Evolutionary conservation across 1,140 invertebrate genomes (phyloP).

Genomic region (Danaus melanippus): DNA sequence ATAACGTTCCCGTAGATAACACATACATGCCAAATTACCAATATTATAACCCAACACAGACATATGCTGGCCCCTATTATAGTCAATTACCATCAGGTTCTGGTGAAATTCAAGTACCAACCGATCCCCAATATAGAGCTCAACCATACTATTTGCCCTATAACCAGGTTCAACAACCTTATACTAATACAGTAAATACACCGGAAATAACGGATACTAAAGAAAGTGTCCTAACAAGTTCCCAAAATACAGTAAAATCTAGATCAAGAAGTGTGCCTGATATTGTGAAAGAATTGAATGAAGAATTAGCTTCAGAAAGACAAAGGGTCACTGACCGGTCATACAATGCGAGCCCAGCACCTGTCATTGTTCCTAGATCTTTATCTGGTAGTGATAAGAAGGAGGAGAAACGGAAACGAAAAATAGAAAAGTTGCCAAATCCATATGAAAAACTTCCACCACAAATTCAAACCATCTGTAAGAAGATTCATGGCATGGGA

Average conservation of each 20-base stretch:
- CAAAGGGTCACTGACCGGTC: conserved; percentile 65
- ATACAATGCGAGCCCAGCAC: conserved; percentile 56
- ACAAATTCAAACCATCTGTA: conserved; percentile 77
- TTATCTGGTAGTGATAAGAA: conserved; percentile 36
- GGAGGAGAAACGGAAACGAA: conserved; percentile 34
- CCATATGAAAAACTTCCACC: conserved; percentile 74
- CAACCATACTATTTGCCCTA: conserved; percentile 59
- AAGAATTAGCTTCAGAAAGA: conserved; percentile 74
- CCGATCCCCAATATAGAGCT: conserved; percentile 43
- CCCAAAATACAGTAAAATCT: conserved; percentile 53
- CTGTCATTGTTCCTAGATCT: conserved; percentile 34
- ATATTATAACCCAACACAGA: conserved; percentile 50
- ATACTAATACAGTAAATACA: conserved; percentile 17
- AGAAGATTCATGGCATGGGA: conserved; percentile 86
- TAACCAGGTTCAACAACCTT: conserved; percentile 44
- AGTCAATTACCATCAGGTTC: conserved; percentile 35
- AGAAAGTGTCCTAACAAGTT: conserved; percentile 32
- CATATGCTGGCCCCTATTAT: conserved; percentile 40
- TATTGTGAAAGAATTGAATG: conserved; percentile 80
- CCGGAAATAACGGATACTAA: conserved; percentile 42
- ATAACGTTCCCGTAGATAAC: conserved; percentile 45
- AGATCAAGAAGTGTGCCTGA: conserved; percentile 79
- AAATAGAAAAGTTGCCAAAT: conserved; percentile 51
- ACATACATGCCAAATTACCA: conserved; percentile 58
- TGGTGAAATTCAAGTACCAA: conserved; percentile 33